Percentiles rank a stretch among this genome's conserved stretches.
Conservation (phyloP, 2,797 vertebrate genomes). For the Carcharodon carcharias region DNA sequence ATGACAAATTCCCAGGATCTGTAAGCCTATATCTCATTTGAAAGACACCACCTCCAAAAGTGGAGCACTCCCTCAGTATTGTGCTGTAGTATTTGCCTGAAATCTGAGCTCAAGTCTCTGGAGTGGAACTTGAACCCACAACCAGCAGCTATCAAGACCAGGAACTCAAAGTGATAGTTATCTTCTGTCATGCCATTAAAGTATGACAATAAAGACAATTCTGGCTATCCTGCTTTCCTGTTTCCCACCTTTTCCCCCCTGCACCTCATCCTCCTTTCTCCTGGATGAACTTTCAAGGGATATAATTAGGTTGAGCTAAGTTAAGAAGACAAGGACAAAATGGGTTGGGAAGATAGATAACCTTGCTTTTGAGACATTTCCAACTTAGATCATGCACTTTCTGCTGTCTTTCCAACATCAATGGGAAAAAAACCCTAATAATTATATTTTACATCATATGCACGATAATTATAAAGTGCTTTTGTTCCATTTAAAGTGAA, state of each 20-base stretch:
- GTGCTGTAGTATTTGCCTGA: neutral
- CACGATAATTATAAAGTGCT: slow-evolving; percentile 22
- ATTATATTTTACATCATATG: neutral
- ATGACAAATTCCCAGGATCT: neutral
- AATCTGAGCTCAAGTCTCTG: neutral
- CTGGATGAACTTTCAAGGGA: neutral
- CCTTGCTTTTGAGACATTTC: neutral
- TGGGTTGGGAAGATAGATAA: neutral
- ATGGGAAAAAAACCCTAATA: neutral
- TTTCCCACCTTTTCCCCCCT: neutral
- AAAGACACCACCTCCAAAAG: neutral
- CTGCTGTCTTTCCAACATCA: neutral
- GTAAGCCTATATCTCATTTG: neutral
- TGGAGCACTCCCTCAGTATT: neutral
- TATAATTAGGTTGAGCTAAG: neutral
- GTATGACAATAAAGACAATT: neutral
- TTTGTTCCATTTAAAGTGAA: neutral
- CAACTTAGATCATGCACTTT: neutral
- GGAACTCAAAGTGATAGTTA: neutral
- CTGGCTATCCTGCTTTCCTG: neutral
- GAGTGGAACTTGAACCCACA: neutral
- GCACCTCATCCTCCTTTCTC: neutral
- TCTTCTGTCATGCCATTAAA: neutral
- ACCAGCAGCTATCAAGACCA: neutral
- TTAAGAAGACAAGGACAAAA: neutral